Evolutionary conservation across 2,113 vertebrate genomes (phyloP).

Genomic region (Lichenostomus cassidix): DNA sequence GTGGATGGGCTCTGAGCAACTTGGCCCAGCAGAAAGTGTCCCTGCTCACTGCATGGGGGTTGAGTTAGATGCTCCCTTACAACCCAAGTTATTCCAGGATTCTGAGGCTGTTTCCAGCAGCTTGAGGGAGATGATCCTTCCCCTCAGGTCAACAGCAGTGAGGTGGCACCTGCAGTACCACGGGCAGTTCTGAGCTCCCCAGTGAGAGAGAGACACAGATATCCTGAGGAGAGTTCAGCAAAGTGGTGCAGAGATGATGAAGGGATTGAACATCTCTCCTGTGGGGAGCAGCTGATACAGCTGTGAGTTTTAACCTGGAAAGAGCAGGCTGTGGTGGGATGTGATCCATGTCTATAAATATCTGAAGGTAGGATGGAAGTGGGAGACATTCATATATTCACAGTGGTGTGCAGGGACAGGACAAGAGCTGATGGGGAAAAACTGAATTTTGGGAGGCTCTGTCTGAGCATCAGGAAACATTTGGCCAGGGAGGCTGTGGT

Average conservation of each 20-base stretch:
- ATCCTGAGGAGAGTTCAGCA: no score
- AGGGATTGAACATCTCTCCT: not conserved
- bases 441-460: not conserved
- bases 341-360: not conserved
- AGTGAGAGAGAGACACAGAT: not conserved
- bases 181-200: not conserved
- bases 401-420: not conserved
- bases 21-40: not conserved
- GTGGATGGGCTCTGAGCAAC: not conserved
- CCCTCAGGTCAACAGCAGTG: not conserved
- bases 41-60: not conserved
- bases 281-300: fast-evolving
- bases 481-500: not conserved
- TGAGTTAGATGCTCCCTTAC: not conserved
- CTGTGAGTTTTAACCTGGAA: not conserved
- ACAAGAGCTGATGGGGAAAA: not conserved
- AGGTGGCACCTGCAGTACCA: not conserved
- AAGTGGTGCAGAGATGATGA: no score
- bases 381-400: fast-evolving
- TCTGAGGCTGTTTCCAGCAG: not conserved
- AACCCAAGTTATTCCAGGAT: not conserved
- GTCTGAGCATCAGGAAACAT: not conserved
- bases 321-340: not conserved
- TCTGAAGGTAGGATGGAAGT: not conserved
- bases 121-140: not conserved